These are phyloP conservation scores for Campaea margaritaria DNA, from an alignment of 2,888 invertebrate species.

Conservation along the genomic window DNA sequence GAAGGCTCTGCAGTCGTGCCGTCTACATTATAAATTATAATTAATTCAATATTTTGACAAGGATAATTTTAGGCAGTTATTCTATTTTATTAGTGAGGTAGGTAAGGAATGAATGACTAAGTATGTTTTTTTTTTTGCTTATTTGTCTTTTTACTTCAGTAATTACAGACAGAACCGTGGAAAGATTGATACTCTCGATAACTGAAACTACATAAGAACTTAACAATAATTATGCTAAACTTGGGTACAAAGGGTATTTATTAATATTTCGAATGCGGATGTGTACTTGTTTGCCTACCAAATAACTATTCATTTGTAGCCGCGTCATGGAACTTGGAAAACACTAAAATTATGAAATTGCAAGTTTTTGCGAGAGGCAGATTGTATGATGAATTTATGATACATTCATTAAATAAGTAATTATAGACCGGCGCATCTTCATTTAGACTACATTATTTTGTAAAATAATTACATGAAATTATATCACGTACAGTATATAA, in stretches of 20 bases:
- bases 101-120: too few relatives aligned
- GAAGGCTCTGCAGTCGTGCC: not conserved
- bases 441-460: too few relatives aligned
- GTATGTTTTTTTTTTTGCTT: too few relatives aligned
- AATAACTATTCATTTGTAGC: slow-evolving; percentile 9
- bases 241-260: slow-evolving; percentile 26
- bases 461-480: too few relatives aligned
- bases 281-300: slow-evolving; percentile 16
- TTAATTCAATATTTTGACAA: not conserved
- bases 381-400: slow-evolving; percentile 1
- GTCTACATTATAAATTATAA: not conserved
- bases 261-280: slow-evolving; percentile 38
- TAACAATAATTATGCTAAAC: slow-evolving; percentile 26
- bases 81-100: too few relatives aligned
- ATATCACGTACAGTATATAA: too few relatives aligned
- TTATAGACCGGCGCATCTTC: too few relatives aligned
- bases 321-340: slow-evolving; percentile 35
- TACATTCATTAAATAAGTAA: not conserved
- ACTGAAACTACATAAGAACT: not conserved
- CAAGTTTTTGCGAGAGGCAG: slow-evolving; percentile 6
- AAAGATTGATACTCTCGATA: slow-evolving; percentile 11
- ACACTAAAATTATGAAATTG: not conserved
- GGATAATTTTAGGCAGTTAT: too few relatives aligned
- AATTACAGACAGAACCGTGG: not conserved
- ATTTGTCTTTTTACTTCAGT: too few relatives aligned